phyloP scores from a whole-genome alignment of 2,888 invertebrate genomes.

The Pseudococcus longispinus region DNA sequence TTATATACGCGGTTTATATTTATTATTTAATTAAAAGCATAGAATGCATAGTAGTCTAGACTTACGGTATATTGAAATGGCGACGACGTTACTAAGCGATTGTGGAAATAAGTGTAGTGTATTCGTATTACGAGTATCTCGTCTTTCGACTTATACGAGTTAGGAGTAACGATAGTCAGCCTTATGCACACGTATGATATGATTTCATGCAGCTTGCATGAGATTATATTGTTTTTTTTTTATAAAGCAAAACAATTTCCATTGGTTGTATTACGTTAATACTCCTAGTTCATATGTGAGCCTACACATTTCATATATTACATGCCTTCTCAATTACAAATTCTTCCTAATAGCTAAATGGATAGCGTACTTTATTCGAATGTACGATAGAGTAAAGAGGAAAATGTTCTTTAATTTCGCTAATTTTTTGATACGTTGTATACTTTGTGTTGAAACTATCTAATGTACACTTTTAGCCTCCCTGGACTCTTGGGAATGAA shows the following conservation, averaged over 20 bases:
- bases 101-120: background rate
- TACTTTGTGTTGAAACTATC: too few relatives aligned
- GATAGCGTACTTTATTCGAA: background rate
- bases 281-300: background rate
- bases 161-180: background rate
- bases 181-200: background rate
- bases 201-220: background rate
- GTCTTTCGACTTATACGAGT: background rate
- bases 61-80: background rate
- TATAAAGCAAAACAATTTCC: background rate
- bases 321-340: background rate
- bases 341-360: background rate
- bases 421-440: too few relatives aligned
- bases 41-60: background rate
- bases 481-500: too few relatives aligned
- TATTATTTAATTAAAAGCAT: background rate
- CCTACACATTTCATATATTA: background rate
- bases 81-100: background rate
- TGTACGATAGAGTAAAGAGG: too few relatives aligned
- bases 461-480: too few relatives aligned
- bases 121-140: background rate
- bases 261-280: background rate
- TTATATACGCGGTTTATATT: background rate
- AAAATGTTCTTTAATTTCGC: too few relatives aligned
- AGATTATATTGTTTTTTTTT: background rate